Evolutionary conservation across 2,797 vertebrate genomes (phyloP).

Genomic region (Sebastes nivosus): DNA sequence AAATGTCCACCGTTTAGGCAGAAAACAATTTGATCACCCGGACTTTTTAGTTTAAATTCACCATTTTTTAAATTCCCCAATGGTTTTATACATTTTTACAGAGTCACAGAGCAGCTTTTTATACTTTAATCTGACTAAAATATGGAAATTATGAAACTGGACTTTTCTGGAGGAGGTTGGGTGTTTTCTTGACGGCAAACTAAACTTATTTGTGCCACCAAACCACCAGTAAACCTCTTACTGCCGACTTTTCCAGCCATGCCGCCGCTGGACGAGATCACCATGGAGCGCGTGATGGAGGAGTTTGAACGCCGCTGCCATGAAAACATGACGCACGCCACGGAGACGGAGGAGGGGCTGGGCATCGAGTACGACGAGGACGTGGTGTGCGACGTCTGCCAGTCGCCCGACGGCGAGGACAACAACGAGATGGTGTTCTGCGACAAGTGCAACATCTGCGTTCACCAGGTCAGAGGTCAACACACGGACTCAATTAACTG

Average conservation of each 20-base stretch:
- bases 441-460: constrained; percentile 99
- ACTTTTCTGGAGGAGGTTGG: not conserved
- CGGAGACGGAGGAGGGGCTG: constrained; percentile 95
- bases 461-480: constrained; percentile 89
- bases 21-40: not conserved
- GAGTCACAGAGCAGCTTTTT: not conserved
- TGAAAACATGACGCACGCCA: constrained; percentile 95
- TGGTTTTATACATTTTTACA: not conserved
- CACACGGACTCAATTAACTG: not conserved
- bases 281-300: constrained; percentile 94
- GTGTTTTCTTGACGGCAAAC: not conserved
- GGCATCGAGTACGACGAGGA: constrained; percentile 99
- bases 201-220: not conserved
- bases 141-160: not conserved
- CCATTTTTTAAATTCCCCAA: not conserved
- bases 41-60: not conserved
- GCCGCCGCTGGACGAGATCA: constrained; percentile 88
- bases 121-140: not conserved
- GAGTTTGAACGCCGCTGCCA: constrained; percentile 92
- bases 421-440: constrained; percentile 99
- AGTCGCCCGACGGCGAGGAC: constrained; percentile 96
- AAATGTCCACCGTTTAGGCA: not conserved
- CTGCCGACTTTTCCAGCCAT: constrained; percentile 77
- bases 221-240: accelerated
- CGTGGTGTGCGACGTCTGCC: constrained; percentile 97